Evolutionary conservation across 2,888 invertebrate genomes (phyloP).

Genomic region (Barypeithes pellucidus): DNA sequence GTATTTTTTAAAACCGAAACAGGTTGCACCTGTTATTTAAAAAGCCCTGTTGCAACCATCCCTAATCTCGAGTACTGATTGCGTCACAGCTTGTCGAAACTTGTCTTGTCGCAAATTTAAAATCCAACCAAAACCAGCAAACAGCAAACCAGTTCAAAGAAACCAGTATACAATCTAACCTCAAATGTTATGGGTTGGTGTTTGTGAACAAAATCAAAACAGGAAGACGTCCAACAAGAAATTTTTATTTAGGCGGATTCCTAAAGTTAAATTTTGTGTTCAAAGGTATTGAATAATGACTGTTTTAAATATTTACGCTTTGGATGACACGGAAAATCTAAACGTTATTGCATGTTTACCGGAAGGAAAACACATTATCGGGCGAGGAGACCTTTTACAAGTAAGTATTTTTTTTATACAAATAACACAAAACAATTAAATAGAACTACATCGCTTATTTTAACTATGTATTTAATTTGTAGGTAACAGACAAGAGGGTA

Average conservation of each 20-base stretch:
- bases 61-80: too few species aligned
- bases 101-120: too few species aligned
- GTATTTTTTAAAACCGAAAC: too few species aligned
- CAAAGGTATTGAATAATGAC: constrained; percentile 39
- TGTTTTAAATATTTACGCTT: constrained; percentile 54
- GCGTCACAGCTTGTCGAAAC: too few species aligned
- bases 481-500: constrained; percentile 73
- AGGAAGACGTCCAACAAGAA: neutral
- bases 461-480: constrained; percentile 51
- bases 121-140: too few species aligned
- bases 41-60: too few species aligned
- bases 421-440: neutral
- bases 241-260: too few species aligned
- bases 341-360: constrained; percentile 51
- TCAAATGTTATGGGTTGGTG: too few species aligned
- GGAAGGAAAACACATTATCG: constrained; percentile 59
- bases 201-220: constrained; percentile 11
- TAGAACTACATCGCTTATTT: neutral
- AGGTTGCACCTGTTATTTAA: too few species aligned
- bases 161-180: too few species aligned
- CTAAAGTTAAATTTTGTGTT: neutral
- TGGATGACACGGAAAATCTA: constrained; percentile 48
- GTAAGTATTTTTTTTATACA: constrained; percentile 50
- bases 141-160: too few species aligned
- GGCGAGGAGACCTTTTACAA: constrained; percentile 57